phyloP scores from a whole-genome alignment of 2,888 invertebrate genomes.

The Holacanthella duospinosa region DNA sequence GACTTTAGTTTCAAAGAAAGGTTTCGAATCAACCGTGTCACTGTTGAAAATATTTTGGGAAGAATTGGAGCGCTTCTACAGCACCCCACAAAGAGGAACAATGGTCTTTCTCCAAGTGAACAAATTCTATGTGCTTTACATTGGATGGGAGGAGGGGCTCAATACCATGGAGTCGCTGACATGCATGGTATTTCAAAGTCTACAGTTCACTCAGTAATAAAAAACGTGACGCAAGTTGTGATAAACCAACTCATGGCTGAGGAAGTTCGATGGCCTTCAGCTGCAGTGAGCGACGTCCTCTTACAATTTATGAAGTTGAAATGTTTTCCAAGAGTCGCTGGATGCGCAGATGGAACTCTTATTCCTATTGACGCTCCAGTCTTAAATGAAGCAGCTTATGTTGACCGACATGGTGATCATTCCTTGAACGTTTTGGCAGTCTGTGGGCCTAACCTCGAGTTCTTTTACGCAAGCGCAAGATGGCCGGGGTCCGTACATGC shows the following conservation, averaged over 20 bases:
- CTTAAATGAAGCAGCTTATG: conserved; percentile 16
- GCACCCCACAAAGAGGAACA: too few species aligned
- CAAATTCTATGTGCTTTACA: too few species aligned
- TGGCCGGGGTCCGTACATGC: conserved; percentile 24
- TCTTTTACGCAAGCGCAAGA: too few species aligned
- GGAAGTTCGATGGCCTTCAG: conserved; percentile 16
- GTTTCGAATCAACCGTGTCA: too few species aligned
- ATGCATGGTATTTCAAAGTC: too few species aligned
- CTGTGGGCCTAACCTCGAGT: too few species aligned
- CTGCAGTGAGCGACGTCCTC: neutral
- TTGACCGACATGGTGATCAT: conserved; percentile 24
- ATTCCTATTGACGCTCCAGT: conserved; percentile 19
- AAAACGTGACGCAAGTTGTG: conserved; percentile 11
- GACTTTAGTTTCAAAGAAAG: too few species aligned
- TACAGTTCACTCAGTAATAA: conserved; percentile 15
- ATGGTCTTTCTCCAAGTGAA: too few species aligned
- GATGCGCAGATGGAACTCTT: conserved; percentile 20
- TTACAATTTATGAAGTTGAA: conserved; percentile 10
- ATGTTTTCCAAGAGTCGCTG: conserved; percentile 25
- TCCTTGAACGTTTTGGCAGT: conserved; percentile 20
- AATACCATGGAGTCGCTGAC: too few species aligned
- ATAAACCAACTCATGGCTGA: conserved; percentile 11
- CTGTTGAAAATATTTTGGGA: too few species aligned
- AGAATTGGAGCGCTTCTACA: too few species aligned
- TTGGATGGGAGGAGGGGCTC: too few species aligned